Percentiles rank a stretch among this genome's conserved stretches.
Evolutionary conservation across 1,140 invertebrate genomes (phyloP).

Genomic region (Tetramorium alpestre): DNA sequence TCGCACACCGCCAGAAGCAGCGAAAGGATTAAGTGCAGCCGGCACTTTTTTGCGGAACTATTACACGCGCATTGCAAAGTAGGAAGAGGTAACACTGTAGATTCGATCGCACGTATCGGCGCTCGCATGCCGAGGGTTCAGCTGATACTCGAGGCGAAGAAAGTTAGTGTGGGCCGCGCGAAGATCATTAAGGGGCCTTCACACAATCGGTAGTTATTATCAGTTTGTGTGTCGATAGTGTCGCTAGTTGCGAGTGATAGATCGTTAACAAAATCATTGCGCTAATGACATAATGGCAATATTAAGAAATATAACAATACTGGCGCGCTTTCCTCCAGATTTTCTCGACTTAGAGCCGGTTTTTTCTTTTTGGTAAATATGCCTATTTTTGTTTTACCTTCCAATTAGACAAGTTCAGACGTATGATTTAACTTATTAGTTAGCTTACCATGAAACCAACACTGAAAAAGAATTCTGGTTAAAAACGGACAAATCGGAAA

Average conservation of each 20-base stretch:
- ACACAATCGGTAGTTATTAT: conserved; percentile 4
- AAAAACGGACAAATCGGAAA: too few species aligned
- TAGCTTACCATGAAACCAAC: too few species aligned
- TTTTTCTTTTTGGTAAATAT: too few species aligned
- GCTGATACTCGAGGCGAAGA: conserved; percentile 66
- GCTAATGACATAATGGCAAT: not conserved
- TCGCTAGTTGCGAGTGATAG: not conserved
- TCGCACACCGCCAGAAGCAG: conserved; percentile 30
- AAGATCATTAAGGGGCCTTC: conserved; percentile 54
- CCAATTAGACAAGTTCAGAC: too few species aligned
- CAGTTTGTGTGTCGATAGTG: not conserved
- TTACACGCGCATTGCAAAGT: conserved; percentile 13
- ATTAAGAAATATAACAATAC: not conserved
- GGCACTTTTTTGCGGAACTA: conserved; percentile 6
- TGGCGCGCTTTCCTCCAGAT: not conserved
- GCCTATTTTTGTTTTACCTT: too few species aligned
- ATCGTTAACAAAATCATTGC: not conserved
- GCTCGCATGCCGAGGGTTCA: conserved; percentile 57
- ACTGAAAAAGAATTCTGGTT: too few species aligned
- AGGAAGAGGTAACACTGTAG: conserved; percentile 47
- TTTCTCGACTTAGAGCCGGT: not conserved
- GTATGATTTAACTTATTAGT: too few species aligned
- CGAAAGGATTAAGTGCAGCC: conserved; percentile 33
- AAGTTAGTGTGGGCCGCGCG: conserved; percentile 59
- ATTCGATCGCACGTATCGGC: conserved; percentile 34